Evolutionary conservation across 92 coral and sea anemone species (phyloP).

Genomic region (Isaurus tuberculatus): DNA sequence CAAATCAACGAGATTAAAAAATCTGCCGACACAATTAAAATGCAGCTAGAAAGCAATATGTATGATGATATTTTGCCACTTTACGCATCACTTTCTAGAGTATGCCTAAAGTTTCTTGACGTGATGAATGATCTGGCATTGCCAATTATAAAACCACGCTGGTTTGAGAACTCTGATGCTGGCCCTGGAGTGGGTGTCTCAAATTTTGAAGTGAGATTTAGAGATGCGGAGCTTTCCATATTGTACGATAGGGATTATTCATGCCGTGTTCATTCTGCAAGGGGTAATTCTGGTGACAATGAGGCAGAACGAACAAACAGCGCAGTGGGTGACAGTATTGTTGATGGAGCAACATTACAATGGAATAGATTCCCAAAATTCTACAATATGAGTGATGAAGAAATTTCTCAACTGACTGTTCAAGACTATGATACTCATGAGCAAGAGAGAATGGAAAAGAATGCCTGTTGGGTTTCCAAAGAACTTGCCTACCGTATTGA

Average conservation of each 20-base stretch:
- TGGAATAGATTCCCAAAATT: conserved; percentile 39
- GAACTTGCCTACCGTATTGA: conserved; percentile 42
- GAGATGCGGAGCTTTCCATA: conserved; percentile 30
- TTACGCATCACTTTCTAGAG: neutral
- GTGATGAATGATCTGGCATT: conserved; percentile 19
- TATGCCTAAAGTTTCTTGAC: conserved; percentile 25
- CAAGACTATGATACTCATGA: conserved; percentile 19
- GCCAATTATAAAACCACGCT: conserved; percentile 35
- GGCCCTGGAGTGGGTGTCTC: conserved; percentile 22
- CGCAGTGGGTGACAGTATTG: conserved; percentile 43
- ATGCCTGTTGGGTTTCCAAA: conserved; percentile 8
- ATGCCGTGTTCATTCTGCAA: conserved; percentile 44
- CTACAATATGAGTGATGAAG: conserved; percentile 32
- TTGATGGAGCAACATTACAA: conserved; percentile 39
- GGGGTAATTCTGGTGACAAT: conserved; percentile 48
- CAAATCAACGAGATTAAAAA: conserved; percentile 21
- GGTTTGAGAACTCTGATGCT: conserved; percentile 33
- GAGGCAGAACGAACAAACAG: conserved; percentile 48
- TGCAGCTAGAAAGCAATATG: conserved; percentile 26
- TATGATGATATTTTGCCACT: neutral
- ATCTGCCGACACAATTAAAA: conserved; percentile 11
- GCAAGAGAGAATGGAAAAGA: conserved; percentile 20
- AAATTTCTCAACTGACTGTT: conserved; percentile 20
- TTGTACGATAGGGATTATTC: conserved; percentile 35
- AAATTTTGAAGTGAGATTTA: conserved; percentile 38